Evolutionary conservation across 1,140 invertebrate species (phyloP), one percentile per base, ranked within the genome.

Genomic region (Harpegnathos saltator): DNA sequence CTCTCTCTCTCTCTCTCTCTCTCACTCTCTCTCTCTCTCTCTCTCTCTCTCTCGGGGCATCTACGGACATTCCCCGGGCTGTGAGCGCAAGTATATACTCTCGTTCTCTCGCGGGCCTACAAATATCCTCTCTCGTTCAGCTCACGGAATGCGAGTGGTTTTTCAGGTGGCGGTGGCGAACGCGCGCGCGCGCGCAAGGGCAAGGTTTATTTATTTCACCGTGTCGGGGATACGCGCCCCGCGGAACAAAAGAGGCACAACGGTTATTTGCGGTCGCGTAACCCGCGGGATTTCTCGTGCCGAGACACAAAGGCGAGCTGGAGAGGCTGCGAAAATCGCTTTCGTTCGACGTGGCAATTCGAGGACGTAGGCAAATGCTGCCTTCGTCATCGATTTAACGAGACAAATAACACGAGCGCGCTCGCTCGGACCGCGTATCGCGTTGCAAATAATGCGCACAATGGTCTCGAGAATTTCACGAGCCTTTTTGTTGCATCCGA

Each of bases 131-230:
- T 77, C 73, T 52, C 65, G 80, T 22, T 71, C 86, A 85, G 61
- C 50, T 63, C 11, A 15, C 26, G 86, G 88, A 89, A 89, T 89
- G 88, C 56, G 72, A 19, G 89, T 86, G n/a, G n/a, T 90, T 92
- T 78, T 90, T 91, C 89, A 89, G n/a, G n/a, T n/a, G n/a, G 82
- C 90, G 84, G 84, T 91, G 85, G 74, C 74, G 83, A 91, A 88
- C 73, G 88, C 85, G n/a, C n/a, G 89, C 90, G 91, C 91, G 88
- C 85, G 89, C 90, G 91, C 91, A 92, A 92, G 91, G 91, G 91
- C 91, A 92, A 92, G 90, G 91, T 78, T 92, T 92, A 91, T 92
- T 92, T 90, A 91, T 92, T 92, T 90, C 19, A 9, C 19, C 44
- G 48, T 58, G 24, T 73, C 80, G 59, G 66, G 56, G 81, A 56